phyloP scores from a whole-genome alignment of 2,888 invertebrate genomes.

The Pachydiplax longipennis region DNA sequence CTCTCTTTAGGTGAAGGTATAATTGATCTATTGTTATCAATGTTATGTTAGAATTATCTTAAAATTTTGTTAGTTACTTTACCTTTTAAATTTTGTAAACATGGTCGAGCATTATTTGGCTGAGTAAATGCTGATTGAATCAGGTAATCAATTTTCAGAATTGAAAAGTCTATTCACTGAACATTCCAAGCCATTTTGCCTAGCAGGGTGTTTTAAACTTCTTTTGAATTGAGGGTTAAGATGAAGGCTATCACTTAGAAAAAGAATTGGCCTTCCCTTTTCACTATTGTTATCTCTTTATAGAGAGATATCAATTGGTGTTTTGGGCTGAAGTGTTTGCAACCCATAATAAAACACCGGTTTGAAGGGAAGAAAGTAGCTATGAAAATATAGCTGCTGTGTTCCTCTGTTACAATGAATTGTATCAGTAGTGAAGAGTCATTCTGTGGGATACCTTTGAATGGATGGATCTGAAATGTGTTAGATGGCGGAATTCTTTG shows the following conservation, averaged over 20 bases:
- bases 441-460: neutral
- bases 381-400: constrained; percentile 26
- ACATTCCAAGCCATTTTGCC: neutral
- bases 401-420: constrained; percentile 8
- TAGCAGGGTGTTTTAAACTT: neutral
- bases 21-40: constrained; percentile 16
- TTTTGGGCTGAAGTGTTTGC: neutral
- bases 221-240: neutral
- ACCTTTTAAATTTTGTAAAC: neutral
- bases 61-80: neutral
- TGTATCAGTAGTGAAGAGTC: constrained; percentile 23
- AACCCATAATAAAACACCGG: neutral
- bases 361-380: constrained; percentile 16
- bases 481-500: neutral
- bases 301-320: neutral
- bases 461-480: neutral
- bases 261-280: neutral
- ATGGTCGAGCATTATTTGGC: neutral
- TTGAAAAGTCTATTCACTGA: neutral
- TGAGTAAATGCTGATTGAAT: neutral
- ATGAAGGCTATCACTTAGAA: neutral
- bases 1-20: neutral
- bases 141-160: neutral
- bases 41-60: neutral
- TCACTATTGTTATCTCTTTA: neutral